Evolutionary conservation across 2,113 vertebrate species (phyloP), one percentile per base, ranked within the genome.

Genomic region (Laterallus jamaicensis): DNA sequence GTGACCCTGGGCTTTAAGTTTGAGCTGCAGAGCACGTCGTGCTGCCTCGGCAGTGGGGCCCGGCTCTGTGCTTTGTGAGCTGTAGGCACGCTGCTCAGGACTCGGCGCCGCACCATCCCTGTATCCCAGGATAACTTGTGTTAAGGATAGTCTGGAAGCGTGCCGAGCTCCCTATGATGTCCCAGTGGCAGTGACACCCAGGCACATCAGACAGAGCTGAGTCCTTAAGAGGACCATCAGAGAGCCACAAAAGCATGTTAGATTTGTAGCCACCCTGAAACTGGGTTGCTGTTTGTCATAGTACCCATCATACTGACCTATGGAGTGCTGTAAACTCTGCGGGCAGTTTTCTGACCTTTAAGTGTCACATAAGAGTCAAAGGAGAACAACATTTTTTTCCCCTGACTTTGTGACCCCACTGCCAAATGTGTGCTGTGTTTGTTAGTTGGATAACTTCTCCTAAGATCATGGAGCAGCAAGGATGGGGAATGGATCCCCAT

Each of bases 231-330:
- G 18, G 22, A 49, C 39, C 13, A 8, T 12, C 22, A 40, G 42
- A 52, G 26, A 79, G 35, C 22, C 32, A 12, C 26, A 32, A 52
- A 78, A 82, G 50, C n/a, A 44, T 40, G 31, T 55, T 64, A 12
- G 40, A 4, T 47, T 55, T 63, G 35, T 16, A 15, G 29, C 10
- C 15, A 5, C 5, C 16, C 35, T 69, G 25, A 20, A 59, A 17
- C 1, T 4, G 18, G 2, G 3, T 56, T 64, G 49, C 32, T 71
- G 9, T 25, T 39, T 77, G 63, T 73, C 18, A 1, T 3, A 22
- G 6, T 11, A 15, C 4, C 35, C 11, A 9, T 47, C 3, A 0
- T 28, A 6, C 17, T n/a, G 13, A 31, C 29, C n/a, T 18, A 1
- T n/a, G 26, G 70, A 68, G 54, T 37, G 13, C 50, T 58, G 5